Base-by-base conservation (phyloP, 1,140 invertebrate species). In the Anastrepha ludens region DNA sequence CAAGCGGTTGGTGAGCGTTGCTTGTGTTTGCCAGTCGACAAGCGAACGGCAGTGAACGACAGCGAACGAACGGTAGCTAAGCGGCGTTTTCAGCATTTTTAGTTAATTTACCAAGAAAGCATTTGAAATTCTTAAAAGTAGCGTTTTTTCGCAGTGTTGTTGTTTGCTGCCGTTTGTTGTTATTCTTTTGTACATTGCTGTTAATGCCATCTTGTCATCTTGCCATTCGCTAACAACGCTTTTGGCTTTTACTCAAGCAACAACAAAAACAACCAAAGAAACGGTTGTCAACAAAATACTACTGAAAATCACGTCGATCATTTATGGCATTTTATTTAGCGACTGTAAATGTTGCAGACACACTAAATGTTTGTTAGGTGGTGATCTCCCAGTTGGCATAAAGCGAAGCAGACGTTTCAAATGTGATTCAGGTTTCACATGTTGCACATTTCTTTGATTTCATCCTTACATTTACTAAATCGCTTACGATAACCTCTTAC, bases 281-380 rank as follows among this genome's bases (percentile, higher is more conserved):
- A 86, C 58, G 59, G 78, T 67, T 70, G 81, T 74, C 60, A 86
- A 85, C 78, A 87, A 65, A 74, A 87, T 88, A 88, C 89, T 88
- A 90, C 90, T 90, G 89, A 90, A 92, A 91, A 91, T 92, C 90
- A 90, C 90, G 90, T 92, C 90, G 90, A 91, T 91, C 91, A 89
- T 92, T 91, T 92, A 92, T 92, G 91, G 91, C 89, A 90, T 91
- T 92, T 92, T 92, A 92, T 92, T 92, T 92, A 91, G 91, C 91
- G 91, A 91, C 91, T 92, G 90, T 91, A 92, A 92, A 92, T 92
- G 91, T 92, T 92, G 88, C 87, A 85, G 62, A 39, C 81, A 58
- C 20, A 87, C 47, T 55, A 81, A 81, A 81, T 81, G 47, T 81
- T 81, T 81, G 47, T 55, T 81, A 15, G 47, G 15, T 6, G 29